Percentiles rank a stretch among this genome's conserved stretches.
phyloP scores from a whole-genome alignment of 2,797 vertebrate species.

The Myotis findleyi region DNA sequence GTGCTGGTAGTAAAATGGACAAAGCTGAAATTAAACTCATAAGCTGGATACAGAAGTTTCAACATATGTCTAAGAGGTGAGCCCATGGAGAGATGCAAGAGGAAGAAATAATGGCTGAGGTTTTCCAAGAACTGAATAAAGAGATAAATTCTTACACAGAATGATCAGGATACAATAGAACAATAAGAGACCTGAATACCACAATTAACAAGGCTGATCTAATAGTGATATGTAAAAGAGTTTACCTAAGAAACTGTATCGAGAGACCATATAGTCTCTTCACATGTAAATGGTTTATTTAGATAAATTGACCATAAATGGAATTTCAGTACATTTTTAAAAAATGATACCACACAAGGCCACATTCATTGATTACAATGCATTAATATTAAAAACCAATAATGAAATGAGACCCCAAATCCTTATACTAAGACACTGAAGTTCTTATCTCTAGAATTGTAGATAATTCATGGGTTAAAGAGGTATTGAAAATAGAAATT shows the following conservation, averaged over 20 bases:
- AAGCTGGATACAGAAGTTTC: neutral
- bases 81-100: neutral
- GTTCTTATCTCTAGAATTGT: neutral
- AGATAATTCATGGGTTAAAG: neutral
- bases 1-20: neutral
- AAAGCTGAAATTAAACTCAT: neutral
- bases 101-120: neutral
- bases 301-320: neutral
- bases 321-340: neutral
- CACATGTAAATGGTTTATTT: neutral
- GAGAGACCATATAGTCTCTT: neutral
- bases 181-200: neutral
- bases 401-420: conserved; percentile 11
- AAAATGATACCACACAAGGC: neutral
- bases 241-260: neutral
- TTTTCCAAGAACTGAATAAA: neutral
- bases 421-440: neutral
- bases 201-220: neutral
- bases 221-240: neutral
- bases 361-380: neutral
- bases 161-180: neutral
- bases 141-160: neutral
- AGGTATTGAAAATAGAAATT: neutral
- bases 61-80: neutral
- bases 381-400: neutral